Percentiles rank a stretch among this genome's conserved stretches.
These are phyloP conservation scores for Cyrtorhinus lividipennis DNA, from an alignment of 1,140 invertebrate genomes.

Conservation along the genomic window DNA sequence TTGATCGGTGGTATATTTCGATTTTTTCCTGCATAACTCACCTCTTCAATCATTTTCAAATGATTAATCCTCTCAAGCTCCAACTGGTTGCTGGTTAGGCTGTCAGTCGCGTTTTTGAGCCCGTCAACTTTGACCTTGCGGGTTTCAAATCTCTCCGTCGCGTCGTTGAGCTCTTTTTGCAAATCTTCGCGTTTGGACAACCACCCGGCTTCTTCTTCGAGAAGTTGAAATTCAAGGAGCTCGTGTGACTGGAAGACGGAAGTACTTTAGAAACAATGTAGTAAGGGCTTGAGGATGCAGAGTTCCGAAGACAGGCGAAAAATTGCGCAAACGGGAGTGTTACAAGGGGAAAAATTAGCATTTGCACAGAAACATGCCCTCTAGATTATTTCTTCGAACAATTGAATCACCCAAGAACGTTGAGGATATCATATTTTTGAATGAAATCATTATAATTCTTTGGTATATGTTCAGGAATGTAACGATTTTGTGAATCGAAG, in stretches of 20 bases:
- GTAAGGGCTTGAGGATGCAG: background rate
- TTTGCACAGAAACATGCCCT: too few species aligned
- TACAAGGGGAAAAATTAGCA: background rate
- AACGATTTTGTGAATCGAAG: too few species aligned
- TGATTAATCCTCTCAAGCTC: slow-evolving; percentile 44
- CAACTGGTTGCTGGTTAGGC: slow-evolving; percentile 45
- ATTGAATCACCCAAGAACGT: too few species aligned
- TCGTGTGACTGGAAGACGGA: slow-evolving; percentile 52
- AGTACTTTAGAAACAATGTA: slow-evolving; percentile 11
- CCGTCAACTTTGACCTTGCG: slow-evolving; percentile 45
- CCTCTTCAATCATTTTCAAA: slow-evolving; percentile 43
- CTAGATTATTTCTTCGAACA: too few species aligned
- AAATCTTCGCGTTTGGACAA: slow-evolving; percentile 66
- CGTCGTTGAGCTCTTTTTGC: slow-evolving; percentile 54
- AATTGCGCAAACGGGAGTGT: background rate
- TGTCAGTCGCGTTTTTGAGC: slow-evolving; percentile 30
- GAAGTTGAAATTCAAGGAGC: slow-evolving; percentile 83
- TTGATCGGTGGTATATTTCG: background rate
- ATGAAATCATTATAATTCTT: too few species aligned
- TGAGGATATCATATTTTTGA: too few species aligned
- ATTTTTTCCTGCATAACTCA: slow-evolving; percentile 28
- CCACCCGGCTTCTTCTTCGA: slow-evolving; percentile 77
- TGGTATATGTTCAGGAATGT: too few species aligned
- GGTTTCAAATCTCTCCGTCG: slow-evolving; percentile 48
- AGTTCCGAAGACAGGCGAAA: background rate